phyloP scores from a whole-genome alignment of 2,113 vertebrate genomes.

The Podocnemis expansa region DNA sequence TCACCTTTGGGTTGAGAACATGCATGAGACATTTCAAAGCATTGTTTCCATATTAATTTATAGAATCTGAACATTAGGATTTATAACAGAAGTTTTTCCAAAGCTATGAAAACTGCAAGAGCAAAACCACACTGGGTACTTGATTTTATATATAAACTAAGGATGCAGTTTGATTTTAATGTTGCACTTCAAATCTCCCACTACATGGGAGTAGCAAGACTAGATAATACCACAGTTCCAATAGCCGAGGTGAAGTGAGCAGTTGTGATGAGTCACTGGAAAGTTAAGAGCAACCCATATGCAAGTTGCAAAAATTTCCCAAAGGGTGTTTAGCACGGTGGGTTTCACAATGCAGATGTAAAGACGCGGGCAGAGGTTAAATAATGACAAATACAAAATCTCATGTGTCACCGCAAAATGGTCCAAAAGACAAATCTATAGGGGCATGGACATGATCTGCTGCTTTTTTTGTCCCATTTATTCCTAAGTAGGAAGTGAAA shows the following conservation, averaged over 20 bases:
- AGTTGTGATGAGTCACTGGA: slow-evolving; percentile 9
- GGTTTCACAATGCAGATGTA: not conserved
- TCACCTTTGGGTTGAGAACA: rapidly evolving
- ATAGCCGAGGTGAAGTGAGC: not conserved
- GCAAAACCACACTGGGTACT: not conserved
- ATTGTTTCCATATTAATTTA: not conserved
- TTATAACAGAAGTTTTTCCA: not conserved
- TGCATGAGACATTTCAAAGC: rapidly evolving
- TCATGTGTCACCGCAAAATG: rapidly evolving
- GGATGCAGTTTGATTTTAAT: not conserved
- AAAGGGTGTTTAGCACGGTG: not conserved
- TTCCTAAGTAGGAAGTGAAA: not conserved
- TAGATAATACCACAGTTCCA: slow-evolving; percentile 10
- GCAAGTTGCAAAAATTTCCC: not conserved
- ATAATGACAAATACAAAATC: not conserved
- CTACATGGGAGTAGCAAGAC: not conserved
- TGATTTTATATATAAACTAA: not conserved
- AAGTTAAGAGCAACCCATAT: not conserved
- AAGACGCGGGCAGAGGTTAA: not conserved
- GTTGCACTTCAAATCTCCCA: slow-evolving; percentile 6
- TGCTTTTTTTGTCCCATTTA: not conserved
- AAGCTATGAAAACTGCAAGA: not conserved
- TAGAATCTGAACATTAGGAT: not conserved
- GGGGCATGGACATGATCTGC: not conserved
- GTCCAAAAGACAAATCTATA: not conserved